Percentiles rank a stretch among this genome's conserved stretches.
Evolutionary conservation across 1,140 invertebrate genomes (phyloP).

Genomic region (Stegodyphus dumicola): DNA sequence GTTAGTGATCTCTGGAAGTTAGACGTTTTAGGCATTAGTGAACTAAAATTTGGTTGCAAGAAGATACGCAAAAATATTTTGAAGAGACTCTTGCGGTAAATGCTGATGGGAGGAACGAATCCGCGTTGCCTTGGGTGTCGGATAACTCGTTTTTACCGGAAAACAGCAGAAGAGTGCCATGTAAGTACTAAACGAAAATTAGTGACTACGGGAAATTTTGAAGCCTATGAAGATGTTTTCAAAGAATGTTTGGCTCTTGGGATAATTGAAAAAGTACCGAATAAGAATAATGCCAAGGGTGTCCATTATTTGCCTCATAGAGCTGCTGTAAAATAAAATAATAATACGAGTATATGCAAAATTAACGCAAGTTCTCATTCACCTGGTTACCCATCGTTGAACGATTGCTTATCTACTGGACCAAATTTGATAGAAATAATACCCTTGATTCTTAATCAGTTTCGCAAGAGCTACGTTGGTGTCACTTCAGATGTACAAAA

Average conservation of each 20-base stretch:
- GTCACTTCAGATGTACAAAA: slow-evolving; percentile 13
- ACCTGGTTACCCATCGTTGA: slow-evolving; percentile 8
- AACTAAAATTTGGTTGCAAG: not conserved
- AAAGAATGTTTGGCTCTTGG: not conserved
- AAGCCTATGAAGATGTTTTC: slow-evolving; percentile 19
- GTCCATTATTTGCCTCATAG: slow-evolving; percentile 31
- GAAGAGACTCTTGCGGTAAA: slow-evolving; percentile 3
- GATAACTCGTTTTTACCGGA: not conserved
- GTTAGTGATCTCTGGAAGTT: slow-evolving; percentile 11
- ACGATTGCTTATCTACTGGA: slow-evolving; percentile 25
- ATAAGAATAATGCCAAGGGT: not conserved
- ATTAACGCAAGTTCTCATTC: slow-evolving; percentile 7
- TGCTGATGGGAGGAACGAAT: slow-evolving; percentile 9
- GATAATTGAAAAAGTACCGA: slow-evolving; percentile 9
- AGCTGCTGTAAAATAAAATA: slow-evolving; percentile 15
- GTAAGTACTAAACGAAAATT: slow-evolving; percentile 22
- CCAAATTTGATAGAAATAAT: slow-evolving; percentile 36
- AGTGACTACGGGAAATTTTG: not conserved
- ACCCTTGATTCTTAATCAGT: slow-evolving; percentile 8
- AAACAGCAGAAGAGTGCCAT: slow-evolving; percentile 6
- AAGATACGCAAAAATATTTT: slow-evolving; percentile 21
- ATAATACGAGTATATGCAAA: slow-evolving; percentile 11
- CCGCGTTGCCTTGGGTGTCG: slow-evolving; percentile 17
- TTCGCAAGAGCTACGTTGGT: slow-evolving; percentile 7
- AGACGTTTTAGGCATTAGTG: slow-evolving; percentile 23